phyloP scores from a whole-genome alignment of 2,113 vertebrate genomes.

The Takifugu flavidus region DNA sequence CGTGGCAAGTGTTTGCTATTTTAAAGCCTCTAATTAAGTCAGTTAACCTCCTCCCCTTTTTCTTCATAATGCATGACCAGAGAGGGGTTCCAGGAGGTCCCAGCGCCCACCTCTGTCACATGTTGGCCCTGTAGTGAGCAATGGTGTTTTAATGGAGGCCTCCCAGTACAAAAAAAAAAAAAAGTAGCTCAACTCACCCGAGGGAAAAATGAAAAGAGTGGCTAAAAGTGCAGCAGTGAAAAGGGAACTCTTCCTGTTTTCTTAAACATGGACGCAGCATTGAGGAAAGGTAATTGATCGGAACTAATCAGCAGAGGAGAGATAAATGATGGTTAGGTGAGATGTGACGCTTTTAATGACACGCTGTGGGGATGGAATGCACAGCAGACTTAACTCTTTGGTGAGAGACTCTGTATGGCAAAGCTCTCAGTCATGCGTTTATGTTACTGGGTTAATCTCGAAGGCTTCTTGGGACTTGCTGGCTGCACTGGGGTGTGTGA shows the following conservation, averaged over 20 bases:
- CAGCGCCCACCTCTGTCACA: conserved; percentile 36
- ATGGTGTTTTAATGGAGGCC: conserved; percentile 64
- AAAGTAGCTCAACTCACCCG: conserved; percentile 29
- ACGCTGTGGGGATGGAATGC: conserved; percentile 39
- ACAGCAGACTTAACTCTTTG: conserved; percentile 51
- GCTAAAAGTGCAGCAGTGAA: conserved; percentile 57
- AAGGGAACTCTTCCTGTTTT: conserved; percentile 62
- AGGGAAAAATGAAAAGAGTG: conserved; percentile 55
- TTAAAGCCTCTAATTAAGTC: conserved; percentile 59
- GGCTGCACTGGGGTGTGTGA: conserved; percentile 5
- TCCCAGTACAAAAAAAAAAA: conserved; percentile 32
- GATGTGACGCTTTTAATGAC: conserved; percentile 54
- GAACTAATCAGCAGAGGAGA: conserved; percentile 62
- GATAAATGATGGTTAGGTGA: conserved; percentile 66
- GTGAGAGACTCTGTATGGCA: not conserved
- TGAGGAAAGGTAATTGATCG: conserved; percentile 68
- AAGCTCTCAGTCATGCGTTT: conserved; percentile 42
- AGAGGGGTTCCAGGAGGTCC: conserved; percentile 30
- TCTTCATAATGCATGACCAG: conserved; percentile 10
- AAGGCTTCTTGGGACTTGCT: conserved; percentile 11
- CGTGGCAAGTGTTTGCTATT: conserved; percentile 55
- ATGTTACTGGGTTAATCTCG: conserved; percentile 33
- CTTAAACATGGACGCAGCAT: conserved; percentile 50
- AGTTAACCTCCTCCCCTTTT: conserved; percentile 36
- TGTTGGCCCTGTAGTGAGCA: conserved; percentile 36